Evolutionary conservation across 2,888 invertebrate species (phyloP).

Genomic region (Aelia acuminata): DNA sequence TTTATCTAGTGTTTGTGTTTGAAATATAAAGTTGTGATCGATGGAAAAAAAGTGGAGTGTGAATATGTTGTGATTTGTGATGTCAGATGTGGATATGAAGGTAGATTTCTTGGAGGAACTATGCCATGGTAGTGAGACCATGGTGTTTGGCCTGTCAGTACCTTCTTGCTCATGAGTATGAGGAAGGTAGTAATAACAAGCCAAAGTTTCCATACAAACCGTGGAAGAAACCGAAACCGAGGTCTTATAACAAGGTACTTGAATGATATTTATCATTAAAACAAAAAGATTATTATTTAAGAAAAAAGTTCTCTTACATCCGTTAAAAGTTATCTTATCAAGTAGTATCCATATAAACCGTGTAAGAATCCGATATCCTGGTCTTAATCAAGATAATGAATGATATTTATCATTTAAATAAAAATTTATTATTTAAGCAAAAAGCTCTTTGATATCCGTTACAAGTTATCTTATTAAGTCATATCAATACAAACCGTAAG

Average conservation of each 20-base stretch:
- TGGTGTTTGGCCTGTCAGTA: conserved; percentile 68
- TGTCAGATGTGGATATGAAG: conserved; percentile 60
- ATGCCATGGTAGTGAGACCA: conserved; percentile 67
- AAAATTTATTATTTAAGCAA: too few relatives aligned
- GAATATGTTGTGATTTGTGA: conserved; percentile 55
- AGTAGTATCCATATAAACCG: conserved; percentile 69
- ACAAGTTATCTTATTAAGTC: too few relatives aligned
- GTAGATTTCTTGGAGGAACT: conserved; percentile 24
- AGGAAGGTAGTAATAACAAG: conserved; percentile 62
- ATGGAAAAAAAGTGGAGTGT: not conserved
- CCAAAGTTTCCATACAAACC: conserved; percentile 69
- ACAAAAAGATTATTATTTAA: too few relatives aligned
- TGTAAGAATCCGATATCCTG: conserved; percentile 69
- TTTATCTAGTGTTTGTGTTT: not conserved
- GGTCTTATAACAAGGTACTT: conserved; percentile 69
- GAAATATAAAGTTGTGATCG: not conserved
- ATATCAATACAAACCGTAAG: too few relatives aligned
- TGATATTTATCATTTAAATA: not conserved
- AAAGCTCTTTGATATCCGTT: too few relatives aligned
- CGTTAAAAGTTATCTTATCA: too few relatives aligned
- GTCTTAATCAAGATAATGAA: conserved; percentile 69
- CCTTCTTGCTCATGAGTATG: conserved; percentile 65
- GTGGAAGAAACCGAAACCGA: conserved; percentile 69
- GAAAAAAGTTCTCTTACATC: too few relatives aligned
- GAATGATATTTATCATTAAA: not conserved